Base-by-base conservation (phyloP, 2,888 invertebrate species). In the Euzophera pinguis region DNA sequence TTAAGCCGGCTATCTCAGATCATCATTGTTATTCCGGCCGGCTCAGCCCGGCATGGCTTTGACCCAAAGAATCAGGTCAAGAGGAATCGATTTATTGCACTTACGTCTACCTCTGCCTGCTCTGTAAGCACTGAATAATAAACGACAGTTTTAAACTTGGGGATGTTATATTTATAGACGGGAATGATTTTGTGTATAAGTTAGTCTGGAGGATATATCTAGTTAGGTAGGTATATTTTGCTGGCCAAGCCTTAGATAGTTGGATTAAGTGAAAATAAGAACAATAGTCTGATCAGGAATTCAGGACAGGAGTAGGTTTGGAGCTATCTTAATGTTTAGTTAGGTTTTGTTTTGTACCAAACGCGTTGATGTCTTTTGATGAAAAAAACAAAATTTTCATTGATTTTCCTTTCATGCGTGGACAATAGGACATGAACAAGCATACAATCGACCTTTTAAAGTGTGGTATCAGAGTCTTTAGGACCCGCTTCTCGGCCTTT, bases 11-110 rank as follows among this genome's bases (percentile, higher is more conserved):
- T 50, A 39, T 50, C 50, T 5, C 13, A 59, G 60, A 67, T 66
- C 57, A 58, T 53, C 56, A 68, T 69, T 68, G 61, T 66, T 65
- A 81, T 82, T 76, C 78, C 59, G 71, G 61, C 55, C 32, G 57
- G 56, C 66, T 65, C 57, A 62, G 65, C 65, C 71, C 65, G 73
- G 75, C 81, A 75, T 74, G 86, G 79, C 84, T 84, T 88, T 85
- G 85, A 86, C 86, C 86, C 62, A 60, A 62, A 65, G 67, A 84
- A 81, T 80, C 81, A 64, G 85, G 86, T 86, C 86, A 87, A 85
- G 84, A 78, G 77, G 80, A 79, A 85, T 85, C 85, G 84, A 87
- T 87, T 71, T 71, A 73, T 69, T 14, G 38, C 14, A 22, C 7
- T 14, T 67, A 67, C 67, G 57, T 14, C 32, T 45, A 47, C 51